Base-by-base conservation (phyloP, 2,888 invertebrate genomes). In the Aporophyla nigra region DNA sequence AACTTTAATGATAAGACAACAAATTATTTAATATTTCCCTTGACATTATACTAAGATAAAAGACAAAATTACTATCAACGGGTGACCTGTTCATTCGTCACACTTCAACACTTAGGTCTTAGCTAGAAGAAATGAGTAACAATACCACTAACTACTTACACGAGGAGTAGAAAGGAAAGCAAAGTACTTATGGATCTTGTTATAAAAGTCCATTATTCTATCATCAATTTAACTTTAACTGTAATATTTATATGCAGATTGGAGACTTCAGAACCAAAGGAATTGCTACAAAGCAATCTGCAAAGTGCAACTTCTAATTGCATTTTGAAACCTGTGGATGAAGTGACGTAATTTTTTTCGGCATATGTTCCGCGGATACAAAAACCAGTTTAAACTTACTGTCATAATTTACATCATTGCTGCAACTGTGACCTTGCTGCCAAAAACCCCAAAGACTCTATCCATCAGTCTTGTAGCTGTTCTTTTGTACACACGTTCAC, bases 331-430 rank as follows among this genome's bases (percentile, higher is more conserved):
- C 74, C 67, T 73, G 61, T 77, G 27, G 27, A 54, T 71, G 16
- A 49, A 85, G 56, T 85, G 84, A 84, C 83, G 84, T 84, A 84
- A 84, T 82, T 84, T 77, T 76, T 72, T 53, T 78, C 46, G n/a
- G 85, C 63, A 61, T 66, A 58, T n/a, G 24, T 43, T 63, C 14
- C 40, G 56, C 33, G 24, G 49, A 56, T 71, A 43, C 75, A 82
- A 84, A 82, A 89, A 84, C 77, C 74, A 77, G 80, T 77, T 88
- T 83, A 65, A 88, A 93, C 94, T 94, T 90, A 94, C 94, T 86
- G 83, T 92, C 93, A 93, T 94, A 89, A 91, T 95, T 96, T 93
- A 95, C 93, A 95, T 94, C 94, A 95, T 92, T 91, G 88, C 87
- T 92, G 90, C 88, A 91, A 90, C 78, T 91, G 86, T 91, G 93